Evolutionary conservation across 2,113 vertebrate species (phyloP), one percentile per base, ranked within the genome.

Genomic region (Nannobrachium achirus): DNA sequence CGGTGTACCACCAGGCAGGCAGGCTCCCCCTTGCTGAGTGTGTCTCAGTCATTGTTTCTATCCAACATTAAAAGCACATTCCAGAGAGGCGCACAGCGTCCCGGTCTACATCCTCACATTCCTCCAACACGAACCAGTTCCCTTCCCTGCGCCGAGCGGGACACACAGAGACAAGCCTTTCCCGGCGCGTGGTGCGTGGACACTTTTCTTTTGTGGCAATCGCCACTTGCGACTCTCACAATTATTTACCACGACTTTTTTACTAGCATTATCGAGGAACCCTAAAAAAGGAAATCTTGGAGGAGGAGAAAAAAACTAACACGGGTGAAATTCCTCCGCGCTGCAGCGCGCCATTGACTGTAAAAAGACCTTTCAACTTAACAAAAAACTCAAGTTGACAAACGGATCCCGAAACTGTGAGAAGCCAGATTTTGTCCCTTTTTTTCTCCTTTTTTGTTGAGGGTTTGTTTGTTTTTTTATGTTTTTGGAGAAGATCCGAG

Each of bases 91-190:
- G 91, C 92, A 94, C 91, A 90, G 89, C 94, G 84, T 87, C 93
- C 79, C 63, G 25, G 93, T 95, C 89, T 94, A 80, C 94, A 90
- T 96, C 95, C 95, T 87, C 95, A 91, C 95, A 96, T 96, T 95
- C 95, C 95, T 94, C 88, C 88, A 76, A 86, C 89, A 86, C 85
- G 82, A 94, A 93, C 82, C 65, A 93, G 95, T 95, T 92, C 94
- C 92, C 61, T 95, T 92, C 94, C 92, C 61, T 2, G 61, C 55
- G 45, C 19, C 40, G 83, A 86, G 82, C 58, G 56, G 6, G 13
- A 0, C n/a, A n/a, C n/a, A n/a, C n/a, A n/a, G n/a, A n/a, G n/a
- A n/a, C n/a, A n/a, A n/a, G n/a, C 7, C 13, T 76, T 84, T 19
- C 1, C 9, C 1, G 0, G 0, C 63, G 18, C 42, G 25, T 10